These are phyloP conservation scores for Eremophila alpestris DNA, from an alignment of 2,797 vertebrate genomes.

Conservation along the genomic window DNA sequence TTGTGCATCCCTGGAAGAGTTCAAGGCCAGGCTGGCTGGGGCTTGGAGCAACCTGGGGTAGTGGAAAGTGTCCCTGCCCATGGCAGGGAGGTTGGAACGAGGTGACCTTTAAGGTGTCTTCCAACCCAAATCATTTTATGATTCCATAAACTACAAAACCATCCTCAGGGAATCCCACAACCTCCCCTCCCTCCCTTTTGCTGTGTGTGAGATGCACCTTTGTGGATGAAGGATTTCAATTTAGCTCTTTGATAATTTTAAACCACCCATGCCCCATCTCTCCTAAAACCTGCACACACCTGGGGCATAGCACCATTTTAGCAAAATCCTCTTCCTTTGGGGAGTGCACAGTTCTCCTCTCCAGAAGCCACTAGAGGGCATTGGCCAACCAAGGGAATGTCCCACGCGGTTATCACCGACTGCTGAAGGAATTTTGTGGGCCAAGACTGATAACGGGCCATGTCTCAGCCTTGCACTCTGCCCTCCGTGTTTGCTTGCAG, in stretches of 20 bases:
- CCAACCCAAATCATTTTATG: not conserved
- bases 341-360: not conserved
- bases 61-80: not conserved
- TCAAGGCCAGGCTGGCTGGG: not conserved
- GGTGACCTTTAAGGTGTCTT: not conserved
- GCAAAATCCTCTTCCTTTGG: not conserved
- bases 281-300: not conserved
- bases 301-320: fast-evolving
- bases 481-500: not conserved
- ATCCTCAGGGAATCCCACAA: not conserved
- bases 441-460: fast-evolving
- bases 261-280: not conserved
- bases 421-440: not conserved
- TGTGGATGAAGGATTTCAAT: not conserved
- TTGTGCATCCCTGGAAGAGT: not conserved
- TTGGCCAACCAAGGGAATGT: not conserved
- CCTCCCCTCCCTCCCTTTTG: not conserved
- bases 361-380: slow-evolving; percentile 43
- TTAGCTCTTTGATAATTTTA: not conserved
- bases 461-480: not conserved
- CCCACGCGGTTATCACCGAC: fast-evolving
- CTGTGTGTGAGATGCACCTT: not conserved
- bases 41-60: not conserved
- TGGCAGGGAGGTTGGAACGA: not conserved
- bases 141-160: not conserved